Conservation (phyloP, 2,888 invertebrate genomes). For the Sepiola atlantica region DNA sequence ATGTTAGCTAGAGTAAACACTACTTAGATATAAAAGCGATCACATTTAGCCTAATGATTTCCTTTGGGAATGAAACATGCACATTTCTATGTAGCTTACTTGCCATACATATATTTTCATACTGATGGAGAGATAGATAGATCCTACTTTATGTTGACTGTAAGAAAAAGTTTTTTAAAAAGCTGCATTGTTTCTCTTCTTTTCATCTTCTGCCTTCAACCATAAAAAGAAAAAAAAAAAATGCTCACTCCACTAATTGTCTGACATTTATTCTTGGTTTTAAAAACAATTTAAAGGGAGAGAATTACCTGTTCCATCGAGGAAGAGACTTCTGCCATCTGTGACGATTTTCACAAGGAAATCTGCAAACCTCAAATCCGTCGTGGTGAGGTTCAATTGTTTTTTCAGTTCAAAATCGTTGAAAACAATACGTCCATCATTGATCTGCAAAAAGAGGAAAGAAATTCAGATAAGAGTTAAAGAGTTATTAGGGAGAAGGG, state of each 20-base stretch:
- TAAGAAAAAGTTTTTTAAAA: too few relatives aligned
- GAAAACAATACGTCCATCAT: constrained; percentile 88
- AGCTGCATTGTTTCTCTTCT: too few relatives aligned
- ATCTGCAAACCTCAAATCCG: constrained; percentile 96
- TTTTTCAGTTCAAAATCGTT: constrained; percentile 86
- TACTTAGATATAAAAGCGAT: too few relatives aligned
- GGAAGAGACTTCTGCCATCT: constrained; percentile 80
- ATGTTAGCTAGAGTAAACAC: too few relatives aligned
- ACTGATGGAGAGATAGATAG: too few relatives aligned
- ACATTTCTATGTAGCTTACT: too few relatives aligned
- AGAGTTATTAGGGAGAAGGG: neutral
- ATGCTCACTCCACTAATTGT: neutral
- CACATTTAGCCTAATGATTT: too few relatives aligned
- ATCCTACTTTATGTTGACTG: too few relatives aligned
- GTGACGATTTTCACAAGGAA: constrained; percentile 84
- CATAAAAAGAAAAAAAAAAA: too few relatives aligned
- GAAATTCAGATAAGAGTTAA: neutral
- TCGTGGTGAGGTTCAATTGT: constrained; percentile 91
- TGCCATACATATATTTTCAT: too few relatives aligned
- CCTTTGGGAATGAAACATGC: too few relatives aligned
- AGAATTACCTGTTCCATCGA: constrained; percentile 80
- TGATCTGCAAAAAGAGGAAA: constrained; percentile 77
- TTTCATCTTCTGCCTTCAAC: neutral
- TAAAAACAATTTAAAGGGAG: neutral
- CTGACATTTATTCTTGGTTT: neutral